phyloP scores from a whole-genome alignment of 2,797 vertebrate genomes.

The Cetoscarus ocellatus region DNA sequence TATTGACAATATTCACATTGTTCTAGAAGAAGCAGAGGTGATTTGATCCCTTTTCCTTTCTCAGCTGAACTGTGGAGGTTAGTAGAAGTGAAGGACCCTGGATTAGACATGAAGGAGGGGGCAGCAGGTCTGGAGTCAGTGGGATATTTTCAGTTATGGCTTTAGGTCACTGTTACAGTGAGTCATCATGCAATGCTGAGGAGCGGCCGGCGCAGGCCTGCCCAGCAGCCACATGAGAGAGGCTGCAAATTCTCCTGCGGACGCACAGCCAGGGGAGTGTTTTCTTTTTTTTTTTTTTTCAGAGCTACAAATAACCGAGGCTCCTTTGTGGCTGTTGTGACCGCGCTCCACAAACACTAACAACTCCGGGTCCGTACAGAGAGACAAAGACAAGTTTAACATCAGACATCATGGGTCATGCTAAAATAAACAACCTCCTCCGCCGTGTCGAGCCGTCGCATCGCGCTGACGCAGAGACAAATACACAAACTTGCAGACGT shows the following conservation, averaged over 20 bases:
- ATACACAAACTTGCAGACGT: conserved; percentile 61
- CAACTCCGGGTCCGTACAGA: conserved; percentile 48
- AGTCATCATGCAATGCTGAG: conserved; percentile 75
- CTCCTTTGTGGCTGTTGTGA: conserved; percentile 56
- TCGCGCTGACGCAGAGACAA: conserved; percentile 68
- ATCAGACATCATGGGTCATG: conserved; percentile 64
- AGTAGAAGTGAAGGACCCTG: conserved; percentile 28
- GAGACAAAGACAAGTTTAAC: conserved; percentile 66
- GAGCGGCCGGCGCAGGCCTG: conserved; percentile 43
- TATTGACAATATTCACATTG: conserved; percentile 48
- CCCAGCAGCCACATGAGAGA: conserved; percentile 68
- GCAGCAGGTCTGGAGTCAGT: conserved; percentile 40
- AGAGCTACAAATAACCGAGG: conserved; percentile 61
- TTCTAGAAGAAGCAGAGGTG: conserved; percentile 11
- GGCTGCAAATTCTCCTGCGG: conserved; percentile 39
- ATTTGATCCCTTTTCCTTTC: conserved; percentile 40
- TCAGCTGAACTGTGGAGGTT: conserved; percentile 37
- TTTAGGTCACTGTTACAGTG: conserved; percentile 71
- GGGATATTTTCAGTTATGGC: conserved; percentile 74
- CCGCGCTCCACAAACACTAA: conserved; percentile 70
- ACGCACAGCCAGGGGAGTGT: conserved; percentile 24
- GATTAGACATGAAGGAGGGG: conserved; percentile 13
- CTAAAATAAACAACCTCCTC: conserved; percentile 74
- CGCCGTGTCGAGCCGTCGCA: conserved; percentile 44
- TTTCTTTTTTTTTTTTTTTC: neutral